Base-by-base conservation (phyloP, 2,113 vertebrate genomes). In the Girardinichthys multiradiatus region DNA sequence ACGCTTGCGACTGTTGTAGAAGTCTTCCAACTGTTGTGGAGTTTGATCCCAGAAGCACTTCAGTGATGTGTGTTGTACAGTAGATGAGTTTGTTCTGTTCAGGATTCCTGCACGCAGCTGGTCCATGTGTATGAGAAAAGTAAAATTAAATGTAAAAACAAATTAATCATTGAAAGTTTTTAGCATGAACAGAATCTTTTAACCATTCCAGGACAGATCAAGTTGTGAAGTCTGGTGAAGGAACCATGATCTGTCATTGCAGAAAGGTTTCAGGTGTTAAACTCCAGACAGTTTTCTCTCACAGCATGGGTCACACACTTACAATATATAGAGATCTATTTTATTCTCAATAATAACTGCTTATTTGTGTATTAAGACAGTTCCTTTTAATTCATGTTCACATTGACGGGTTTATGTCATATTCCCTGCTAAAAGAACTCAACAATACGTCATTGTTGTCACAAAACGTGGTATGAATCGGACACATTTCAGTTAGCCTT, bases 401-500 rank as follows among this genome's bases (percentile, higher is more conserved):
- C 91, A 87, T 87, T 82, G 82, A 77, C 68, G 77, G 81, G 80
- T 86, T 89, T 87, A 77, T 84, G 64, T 77, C 82, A n/a, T 85
- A 84, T 84, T 77, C 64, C 71, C 77, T 87, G 51, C 84, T 64
- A 82, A 77, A 79, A 79, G 72, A 83, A 88, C 28, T 61, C 59
- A 79, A 88, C 84, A 79, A 70, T 80, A 84, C 67, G 82, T 85
- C 82, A 68, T 86, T 27, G 82, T 87, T 85, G 80, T 80, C 79
- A 71, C 86, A 71, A 74, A 90, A 86, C 82, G 79, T 74, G 83
- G 83, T 86, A 81, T 90, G 76, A 87, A 90, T 91, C 87, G 58
- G 77, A 92, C 79, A 91, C 91, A 90, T 91, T 92, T 91, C 92
- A 91, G 71, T 92, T 91, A 92, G 83, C 81, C 83, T 87, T 88